Base-by-base conservation (phyloP, 1,140 invertebrate genomes). In the Lucilia cuprina region DNA sequence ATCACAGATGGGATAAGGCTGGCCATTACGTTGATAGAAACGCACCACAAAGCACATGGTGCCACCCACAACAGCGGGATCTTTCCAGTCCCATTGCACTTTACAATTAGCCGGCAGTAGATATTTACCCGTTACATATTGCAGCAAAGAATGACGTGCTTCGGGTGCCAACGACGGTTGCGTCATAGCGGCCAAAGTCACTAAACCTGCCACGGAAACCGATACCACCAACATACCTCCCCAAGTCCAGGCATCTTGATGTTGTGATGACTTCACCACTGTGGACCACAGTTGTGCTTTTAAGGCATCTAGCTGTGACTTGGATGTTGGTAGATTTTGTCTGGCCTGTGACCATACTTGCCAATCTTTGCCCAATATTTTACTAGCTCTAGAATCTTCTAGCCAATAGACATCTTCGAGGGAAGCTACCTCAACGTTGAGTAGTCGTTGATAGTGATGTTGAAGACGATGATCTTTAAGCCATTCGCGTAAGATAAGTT, bases 111-210 rank as follows among this genome's bases (percentile, higher is more conserved):
- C 94, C 25, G 97, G 96, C 78, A 97, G 93, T 49, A 98, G 93
- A 92, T 98, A 98, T 91, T 97, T 97, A 70, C 97, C 97, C 49
- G 96, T 97, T 80, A 98, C 96, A 91, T 97, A 97, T 88, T 97
- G 96, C 83, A 98, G 93, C 84, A 98, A 93, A 74, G 96, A 96
- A 90, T 96, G 96, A 90, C 97, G 97, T 47, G 96, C 96, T 92
- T 97, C 95, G 3, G 96, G 96, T 75, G 96, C 95, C 85, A 97
- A 92, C 4, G 96, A 95, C 14, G 96, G 96, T 91, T 96, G 96
- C 85, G 96, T 96, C 95, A 96, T 96, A 86, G 96, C 96, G 83
- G 96, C 96, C 86, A 97, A 92, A 65, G 96, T 96, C 86, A 96
- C 96, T 88, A 97, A 93, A 84, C 96, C 96, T 86, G 96, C 96